Base-by-base conservation (phyloP, 2,888 invertebrate species). In the Spilosoma lubricipeda region DNA sequence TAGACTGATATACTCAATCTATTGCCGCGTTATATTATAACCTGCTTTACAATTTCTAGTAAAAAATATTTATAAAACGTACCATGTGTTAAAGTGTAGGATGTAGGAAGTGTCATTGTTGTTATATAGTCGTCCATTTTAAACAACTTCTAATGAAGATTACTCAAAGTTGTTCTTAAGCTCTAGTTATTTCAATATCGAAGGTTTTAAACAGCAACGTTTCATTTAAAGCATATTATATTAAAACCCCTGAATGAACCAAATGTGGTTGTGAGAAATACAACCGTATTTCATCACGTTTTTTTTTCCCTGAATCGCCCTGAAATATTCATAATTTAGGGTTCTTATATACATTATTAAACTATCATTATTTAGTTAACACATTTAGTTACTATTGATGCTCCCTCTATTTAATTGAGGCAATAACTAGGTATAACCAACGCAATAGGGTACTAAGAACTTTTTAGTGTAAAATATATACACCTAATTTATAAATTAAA, bases 391-490 rank as follows among this genome's bases (percentile, higher is more conserved):
- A 86, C 82, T 86, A 84, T 82, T 86, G 82, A 83, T 77, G 88
- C 87, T 89, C 86, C 88, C 89, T 88, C 85, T 87, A 90, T 85
- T 81, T 89, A 81, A 89, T 85, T 89, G 85, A 89, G 92, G 94
- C 93, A 93, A 94, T 93, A 94, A 93, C 84, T 91, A 93, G 90
- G 75, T 85, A 81, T 89, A 89, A 87, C 81, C 86, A 80, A 80
- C 77, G 86, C 90, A 90, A 88, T 91, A 89, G 86, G 78, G 77
- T 87, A 83, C 77, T 88, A 89, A 91, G 85, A 85, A 86, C 85
- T 90, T 91, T 91, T 85, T 90, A 87, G 80, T 48, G 82, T 81
- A 85, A 85, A 59, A 79, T 63, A 63, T 63, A 15, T 18, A 63
- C 8, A 56, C 11, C n/a, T 39, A 70, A 56, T 33, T 15, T 59